A percentile compares a stretch with the other conserved stretches of the same genome.
These are phyloP conservation scores for Tapirus indicus DNA, from an alignment of 2,797 vertebrate genomes.

Conservation along the genomic window DNA sequence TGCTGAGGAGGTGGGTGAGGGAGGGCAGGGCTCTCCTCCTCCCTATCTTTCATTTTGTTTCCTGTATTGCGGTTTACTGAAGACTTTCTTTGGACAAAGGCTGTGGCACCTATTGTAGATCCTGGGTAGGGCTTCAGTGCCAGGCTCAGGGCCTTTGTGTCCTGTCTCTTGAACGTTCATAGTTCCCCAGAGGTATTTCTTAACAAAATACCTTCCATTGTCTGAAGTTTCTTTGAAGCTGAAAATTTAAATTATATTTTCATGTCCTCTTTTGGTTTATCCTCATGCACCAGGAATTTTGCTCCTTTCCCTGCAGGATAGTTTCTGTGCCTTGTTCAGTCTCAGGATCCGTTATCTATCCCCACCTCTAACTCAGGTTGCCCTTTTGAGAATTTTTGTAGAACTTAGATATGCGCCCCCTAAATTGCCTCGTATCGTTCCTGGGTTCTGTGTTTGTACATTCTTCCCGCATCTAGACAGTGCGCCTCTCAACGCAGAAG, in stretches of 20 bases:
- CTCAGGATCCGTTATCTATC: background rate
- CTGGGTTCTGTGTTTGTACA: background rate
- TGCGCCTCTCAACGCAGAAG: background rate
- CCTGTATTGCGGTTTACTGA: background rate
- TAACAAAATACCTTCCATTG: background rate
- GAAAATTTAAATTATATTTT: background rate
- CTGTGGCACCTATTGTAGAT: background rate
- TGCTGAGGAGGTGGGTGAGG: too few species aligned
- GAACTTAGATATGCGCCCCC: background rate
- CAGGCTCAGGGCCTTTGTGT: background rate
- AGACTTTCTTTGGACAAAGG: background rate
- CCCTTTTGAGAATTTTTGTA: background rate
- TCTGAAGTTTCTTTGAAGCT: background rate
- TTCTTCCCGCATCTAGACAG: background rate
- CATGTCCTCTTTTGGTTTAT: background rate
- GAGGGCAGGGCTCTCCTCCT: background rate
- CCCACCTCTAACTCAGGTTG: background rate
- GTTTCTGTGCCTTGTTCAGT: background rate
- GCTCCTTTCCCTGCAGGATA: background rate
- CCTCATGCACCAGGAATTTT: background rate
- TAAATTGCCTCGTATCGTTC: rapidly evolving
- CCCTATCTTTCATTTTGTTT: background rate
- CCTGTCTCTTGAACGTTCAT: background rate
- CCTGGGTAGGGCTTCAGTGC: background rate
- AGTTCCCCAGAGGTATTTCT: background rate